Percentiles rank a stretch among this genome's conserved stretches.
These are phyloP conservation scores for Lithobates pipiens DNA, from an alignment of 2,797 vertebrate genomes.

Conservation along the genomic window DNA sequence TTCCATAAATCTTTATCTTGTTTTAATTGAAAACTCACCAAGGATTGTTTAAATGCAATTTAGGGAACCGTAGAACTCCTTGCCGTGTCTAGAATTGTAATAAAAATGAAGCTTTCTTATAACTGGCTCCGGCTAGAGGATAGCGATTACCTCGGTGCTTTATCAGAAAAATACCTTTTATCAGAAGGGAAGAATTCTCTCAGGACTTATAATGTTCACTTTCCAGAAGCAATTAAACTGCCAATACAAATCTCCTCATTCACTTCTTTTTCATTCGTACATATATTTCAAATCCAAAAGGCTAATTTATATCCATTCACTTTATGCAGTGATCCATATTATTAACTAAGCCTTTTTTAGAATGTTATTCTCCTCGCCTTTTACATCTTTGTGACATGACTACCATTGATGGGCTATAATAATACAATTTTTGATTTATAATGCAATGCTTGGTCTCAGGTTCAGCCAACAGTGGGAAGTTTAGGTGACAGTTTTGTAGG, in stretches of 20 bases:
- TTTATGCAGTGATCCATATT: not conserved
- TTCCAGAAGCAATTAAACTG: constrained; percentile 52
- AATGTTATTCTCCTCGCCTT: too few species aligned
- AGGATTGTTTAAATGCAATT: constrained; percentile 18
- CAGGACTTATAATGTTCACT: constrained; percentile 16
- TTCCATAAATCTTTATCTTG: not conserved
- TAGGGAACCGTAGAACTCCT: constrained; percentile 16
- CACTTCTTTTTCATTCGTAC: constrained; percentile 19
- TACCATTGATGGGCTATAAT: too few species aligned
- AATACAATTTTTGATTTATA: too few species aligned
- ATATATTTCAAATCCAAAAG: constrained; percentile 20
- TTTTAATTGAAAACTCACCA: constrained; percentile 9
- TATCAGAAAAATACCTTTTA: constrained; percentile 41
- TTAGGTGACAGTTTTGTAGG: too few species aligned
- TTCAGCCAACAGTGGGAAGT: too few species aligned
- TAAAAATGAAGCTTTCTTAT: constrained; percentile 28
- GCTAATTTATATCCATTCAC: constrained; percentile 13
- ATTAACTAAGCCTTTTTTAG: constrained; percentile 1
- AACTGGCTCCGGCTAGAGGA: constrained; percentile 16
- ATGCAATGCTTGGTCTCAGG: too few species aligned
- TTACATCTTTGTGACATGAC: too few species aligned
- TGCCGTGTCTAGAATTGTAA: constrained; percentile 30
- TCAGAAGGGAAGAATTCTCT: constrained; percentile 23
- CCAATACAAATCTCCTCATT: not conserved
- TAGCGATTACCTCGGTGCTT: not conserved